Evolutionary conservation across 53 echinoderm and acorn worm species (phyloP).

Genomic region (Hippasteria phrygiana): DNA sequence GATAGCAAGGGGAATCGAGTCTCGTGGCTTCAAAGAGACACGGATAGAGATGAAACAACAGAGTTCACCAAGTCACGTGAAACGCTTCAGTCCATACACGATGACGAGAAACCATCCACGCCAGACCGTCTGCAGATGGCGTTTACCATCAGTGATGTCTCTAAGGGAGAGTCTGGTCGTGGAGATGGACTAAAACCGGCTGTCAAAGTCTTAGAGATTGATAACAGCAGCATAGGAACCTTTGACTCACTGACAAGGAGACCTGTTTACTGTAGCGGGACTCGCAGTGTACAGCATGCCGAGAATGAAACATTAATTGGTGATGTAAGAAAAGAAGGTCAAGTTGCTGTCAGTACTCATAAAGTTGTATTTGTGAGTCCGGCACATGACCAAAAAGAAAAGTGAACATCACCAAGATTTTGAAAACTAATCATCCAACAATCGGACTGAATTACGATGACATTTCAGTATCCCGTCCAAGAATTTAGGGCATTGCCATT

Average conservation of each 20-base stretch:
- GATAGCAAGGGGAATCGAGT: constrained; percentile 9
- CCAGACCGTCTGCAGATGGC: constrained; percentile 29
- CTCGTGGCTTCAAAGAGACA: constrained; percentile 9
- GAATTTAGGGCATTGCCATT: no score
- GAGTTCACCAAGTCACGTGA: constrained; percentile 46
- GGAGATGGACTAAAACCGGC: constrained; percentile 15
- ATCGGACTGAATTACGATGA: no score
- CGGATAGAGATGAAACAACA: constrained; percentile 10
- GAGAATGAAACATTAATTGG: background rate
- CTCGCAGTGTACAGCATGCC: background rate
- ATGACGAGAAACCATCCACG: constrained; percentile 16
- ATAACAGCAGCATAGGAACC: constrained; percentile 35
- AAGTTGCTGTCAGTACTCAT: constrained; percentile 67
- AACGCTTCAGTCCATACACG: constrained; percentile 26
- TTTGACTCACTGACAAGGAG: constrained; percentile 13
- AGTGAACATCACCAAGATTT: background rate
- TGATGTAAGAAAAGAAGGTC: background rate
- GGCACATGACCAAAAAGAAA: constrained; percentile 19
- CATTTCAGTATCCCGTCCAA: no score
- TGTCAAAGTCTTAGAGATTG: constrained; percentile 18
- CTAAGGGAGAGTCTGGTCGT: background rate
- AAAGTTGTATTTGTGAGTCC: constrained; percentile 84
- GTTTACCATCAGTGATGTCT: constrained; percentile 36
- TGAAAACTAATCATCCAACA: no score
- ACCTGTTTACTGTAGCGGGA: background rate